phyloP scores from a whole-genome alignment of 2,113 vertebrate genomes.

The Perognathus longimembris region DNA sequence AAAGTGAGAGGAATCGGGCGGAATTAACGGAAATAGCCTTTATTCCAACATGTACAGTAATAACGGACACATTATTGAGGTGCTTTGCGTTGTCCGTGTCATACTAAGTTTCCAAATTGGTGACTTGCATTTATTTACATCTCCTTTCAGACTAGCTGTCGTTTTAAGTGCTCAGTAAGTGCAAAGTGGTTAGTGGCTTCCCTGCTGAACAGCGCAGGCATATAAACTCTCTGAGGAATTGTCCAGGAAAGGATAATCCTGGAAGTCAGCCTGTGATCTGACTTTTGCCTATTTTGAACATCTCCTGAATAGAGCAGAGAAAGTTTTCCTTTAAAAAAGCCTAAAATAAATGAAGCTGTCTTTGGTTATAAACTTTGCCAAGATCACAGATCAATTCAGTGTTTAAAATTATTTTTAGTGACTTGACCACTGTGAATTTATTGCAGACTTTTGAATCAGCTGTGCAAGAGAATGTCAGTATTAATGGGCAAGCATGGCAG shows the following conservation, averaged over 20 bases:
- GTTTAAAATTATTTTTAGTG: slow-evolving; percentile 47
- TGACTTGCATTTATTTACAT: background rate
- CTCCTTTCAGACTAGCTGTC: background rate
- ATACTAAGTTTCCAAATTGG: background rate
- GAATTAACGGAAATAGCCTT: background rate
- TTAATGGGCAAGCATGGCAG: slow-evolving; percentile 91
- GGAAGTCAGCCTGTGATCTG: background rate
- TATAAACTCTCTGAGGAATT: background rate
- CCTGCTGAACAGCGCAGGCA: background rate
- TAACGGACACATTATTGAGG: background rate
- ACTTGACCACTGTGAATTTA: slow-evolving; percentile 40
- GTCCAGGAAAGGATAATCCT: background rate
- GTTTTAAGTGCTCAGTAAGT: background rate
- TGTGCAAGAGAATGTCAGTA: slow-evolving; percentile 91
- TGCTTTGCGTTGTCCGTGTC: background rate
- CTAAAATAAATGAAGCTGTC: background rate
- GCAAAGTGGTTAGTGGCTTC: background rate
- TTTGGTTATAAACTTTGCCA: background rate
- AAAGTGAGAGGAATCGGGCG: background rate
- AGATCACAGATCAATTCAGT: background rate
- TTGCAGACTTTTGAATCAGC: slow-evolving; percentile 92
- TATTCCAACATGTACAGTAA: background rate
- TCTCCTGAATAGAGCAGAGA: background rate
- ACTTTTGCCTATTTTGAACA: background rate
- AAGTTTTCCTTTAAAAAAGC: background rate